These are phyloP conservation scores for Trichonephila inaurata DNA, from an alignment of 1,140 invertebrate genomes.

Conservation along the genomic window DNA sequence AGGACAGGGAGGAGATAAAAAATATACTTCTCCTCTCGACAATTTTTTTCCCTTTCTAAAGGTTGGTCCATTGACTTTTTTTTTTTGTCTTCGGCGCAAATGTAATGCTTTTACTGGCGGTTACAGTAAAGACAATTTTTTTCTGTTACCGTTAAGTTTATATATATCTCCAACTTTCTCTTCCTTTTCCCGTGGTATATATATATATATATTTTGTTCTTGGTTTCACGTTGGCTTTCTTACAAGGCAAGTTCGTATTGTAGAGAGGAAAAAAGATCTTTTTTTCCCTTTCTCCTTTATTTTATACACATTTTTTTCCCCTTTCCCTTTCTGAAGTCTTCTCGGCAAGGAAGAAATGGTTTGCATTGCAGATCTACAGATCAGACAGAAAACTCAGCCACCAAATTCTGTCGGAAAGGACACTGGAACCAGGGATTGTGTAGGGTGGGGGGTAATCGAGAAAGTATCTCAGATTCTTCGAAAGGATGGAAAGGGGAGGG, in stretches of 20 bases:
- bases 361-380: constrained; percentile 64
- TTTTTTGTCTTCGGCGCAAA: constrained; percentile 60
- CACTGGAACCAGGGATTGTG: not conserved
- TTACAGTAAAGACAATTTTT: constrained; percentile 63
- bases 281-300: not conserved
- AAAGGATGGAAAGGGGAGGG: not conserved
- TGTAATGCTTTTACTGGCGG: constrained; percentile 74
- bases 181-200: not conserved
- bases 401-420: not conserved
- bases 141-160: constrained; percentile 47
- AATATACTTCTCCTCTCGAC: constrained; percentile 21
- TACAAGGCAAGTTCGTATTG: not conserved
- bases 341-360: constrained; percentile 7
- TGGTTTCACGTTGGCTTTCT: constrained; percentile 7
- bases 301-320: not conserved
- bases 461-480: too few species aligned
- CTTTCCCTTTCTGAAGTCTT: not conserved
- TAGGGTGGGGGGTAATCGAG: not conserved
- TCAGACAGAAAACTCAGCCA: constrained; percentile 40
- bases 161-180: constrained; percentile 30
- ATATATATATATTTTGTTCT: not conserved
- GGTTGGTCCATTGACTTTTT: constrained; percentile 51
- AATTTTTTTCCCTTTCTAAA: constrained; percentile 9
- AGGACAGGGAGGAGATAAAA: constrained; percentile 44
- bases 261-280: not conserved